Evolutionary conservation across 2,888 invertebrate species (phyloP), one percentile per base, ranked within the genome.

Genomic region (Microplitis deprimator): DNA sequence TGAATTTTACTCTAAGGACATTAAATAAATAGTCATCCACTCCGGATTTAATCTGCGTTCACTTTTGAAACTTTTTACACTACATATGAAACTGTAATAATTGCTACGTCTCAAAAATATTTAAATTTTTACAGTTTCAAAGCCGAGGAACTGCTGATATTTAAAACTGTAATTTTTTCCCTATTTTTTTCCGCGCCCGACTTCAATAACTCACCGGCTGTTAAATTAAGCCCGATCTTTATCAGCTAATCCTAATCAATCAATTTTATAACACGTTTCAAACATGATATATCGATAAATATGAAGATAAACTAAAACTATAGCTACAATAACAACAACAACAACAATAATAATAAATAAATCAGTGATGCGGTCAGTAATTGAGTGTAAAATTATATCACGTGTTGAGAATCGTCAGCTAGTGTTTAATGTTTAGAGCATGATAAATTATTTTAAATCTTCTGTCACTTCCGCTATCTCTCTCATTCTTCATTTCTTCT

Each of bases 381-480:
- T 67, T 67, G 67, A 67, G 50, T 50, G 50, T 50, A 50, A 50
- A 17, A 67, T 67, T 10, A 67, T 67, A 67, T n/a, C 16, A 62
- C 62, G 62, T 20, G 62, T 17, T 67, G 13, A 6, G 67, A 67
- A 17, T 67, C 67, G 67, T 67, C 67, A 67, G 29, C 29, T 29
- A 29, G n/a, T 17, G 29, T 68, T 50, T 2, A 50, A 50, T 50
- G 50, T 50, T 50, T 50, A 69, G 20, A 69, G 3, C 59, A 59
- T 8, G 29, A 59, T 70, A 41, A 60, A 70, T 70, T 13, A 13
- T 60, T 20, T 50, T 61, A 29, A 39, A 61, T 29, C 61, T 8
- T 16, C 50, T 29, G n/a, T n/a, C 29, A 29, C 39, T 10, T 41
- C 10, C 39, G 6, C 38, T 29, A 6, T 60, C 70, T 60, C 17